Percentiles rank a stretch among this genome's conserved stretches.
These are phyloP conservation scores for Channa argus DNA, from an alignment of 2,113 vertebrate species.

Conservation along the genomic window DNA sequence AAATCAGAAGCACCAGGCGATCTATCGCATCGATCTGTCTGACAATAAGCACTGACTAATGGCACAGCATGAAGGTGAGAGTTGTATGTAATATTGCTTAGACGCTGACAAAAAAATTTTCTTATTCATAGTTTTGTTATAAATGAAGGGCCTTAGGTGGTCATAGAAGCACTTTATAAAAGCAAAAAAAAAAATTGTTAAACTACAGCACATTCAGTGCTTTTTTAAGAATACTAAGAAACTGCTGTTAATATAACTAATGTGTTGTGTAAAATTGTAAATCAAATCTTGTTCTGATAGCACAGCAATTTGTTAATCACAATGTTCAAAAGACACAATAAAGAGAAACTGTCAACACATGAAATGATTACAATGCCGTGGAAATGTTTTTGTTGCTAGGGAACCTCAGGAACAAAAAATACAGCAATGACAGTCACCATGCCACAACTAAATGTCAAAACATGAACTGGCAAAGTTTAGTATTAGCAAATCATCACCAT, in stretches of 20 bases:
- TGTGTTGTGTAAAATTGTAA: slow-evolving; percentile 15
- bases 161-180: slow-evolving; percentile 13
- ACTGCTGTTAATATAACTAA: slow-evolving; percentile 1
- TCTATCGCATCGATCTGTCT: slow-evolving; percentile 12
- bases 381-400: not conserved
- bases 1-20: not conserved
- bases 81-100: slow-evolving; percentile 6
- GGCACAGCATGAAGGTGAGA: slow-evolving; percentile 27
- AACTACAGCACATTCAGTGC: not conserved
- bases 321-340: slow-evolving; percentile 2
- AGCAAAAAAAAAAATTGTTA: not conserved
- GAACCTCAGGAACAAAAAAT: not conserved
- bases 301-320: not conserved
- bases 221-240: slow-evolving; percentile 4
- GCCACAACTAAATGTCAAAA: slow-evolving; percentile 1
- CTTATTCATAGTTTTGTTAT: slow-evolving; percentile 9
- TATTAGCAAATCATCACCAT: slow-evolving; percentile 9
- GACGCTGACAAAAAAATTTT: slow-evolving; percentile 10
- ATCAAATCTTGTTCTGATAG: slow-evolving; percentile 17
- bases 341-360: not conserved
- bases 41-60: slow-evolving; percentile 25
- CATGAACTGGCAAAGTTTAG: slow-evolving; percentile 3
- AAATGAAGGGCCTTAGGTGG: slow-evolving; percentile 7
- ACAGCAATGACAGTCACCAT: not conserved
- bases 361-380: slow-evolving; percentile 12